Evolutionary conservation across 2,113 vertebrate species (phyloP), one percentile per base, ranked within the genome.

Genomic region (Sylvia atricapilla): DNA sequence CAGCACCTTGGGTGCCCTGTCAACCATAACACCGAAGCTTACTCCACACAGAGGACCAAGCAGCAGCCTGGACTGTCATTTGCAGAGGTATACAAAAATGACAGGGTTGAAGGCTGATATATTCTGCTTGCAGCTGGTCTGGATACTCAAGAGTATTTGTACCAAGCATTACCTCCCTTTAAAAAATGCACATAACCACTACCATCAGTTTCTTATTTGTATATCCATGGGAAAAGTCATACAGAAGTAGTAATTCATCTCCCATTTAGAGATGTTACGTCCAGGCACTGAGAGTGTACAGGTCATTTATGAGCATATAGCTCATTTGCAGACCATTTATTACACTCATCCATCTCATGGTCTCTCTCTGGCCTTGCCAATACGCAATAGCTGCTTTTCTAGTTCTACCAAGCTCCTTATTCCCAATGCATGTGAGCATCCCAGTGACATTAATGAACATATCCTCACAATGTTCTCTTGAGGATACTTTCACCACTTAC

Each of bases 401-500:
- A 82, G 25, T 82, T 91, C 84, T 75, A 43, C 66, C 62, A 50
- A 49, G 25, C 28, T 88, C n/a, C 68, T 74, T 1, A 0, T 35
- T 84, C 64, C 28, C 43, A 67, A 23, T 1, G 2, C 11, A 22
- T 87, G 39, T 8, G 1, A 78, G 56, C 69, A 76, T 75, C 84
- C 92, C 25, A 3, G 41, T 4, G 5, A 82, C 58, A 84, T 43
- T 93, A 95, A 94, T 85, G 87, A 92, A 84, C 41, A n/a, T 66
- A 82, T 92, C 87, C 35, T 93, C 80, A 68, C 83, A 74, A 37
- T 1, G 8, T 28, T 92, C 86, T 92, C 13, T 0, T 30, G 37
- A 90, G 86, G 37, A 69, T 93, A 83, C 90, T 93, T 93, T 89
- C 84, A 89, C 87, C 79, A 30, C 82, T 91, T 93, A 68, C 35